Evolutionary conservation across 2,113 vertebrate genomes (phyloP), one percentile per base, ranked within the genome.

Genomic region (Theristicus caerulescens): DNA sequence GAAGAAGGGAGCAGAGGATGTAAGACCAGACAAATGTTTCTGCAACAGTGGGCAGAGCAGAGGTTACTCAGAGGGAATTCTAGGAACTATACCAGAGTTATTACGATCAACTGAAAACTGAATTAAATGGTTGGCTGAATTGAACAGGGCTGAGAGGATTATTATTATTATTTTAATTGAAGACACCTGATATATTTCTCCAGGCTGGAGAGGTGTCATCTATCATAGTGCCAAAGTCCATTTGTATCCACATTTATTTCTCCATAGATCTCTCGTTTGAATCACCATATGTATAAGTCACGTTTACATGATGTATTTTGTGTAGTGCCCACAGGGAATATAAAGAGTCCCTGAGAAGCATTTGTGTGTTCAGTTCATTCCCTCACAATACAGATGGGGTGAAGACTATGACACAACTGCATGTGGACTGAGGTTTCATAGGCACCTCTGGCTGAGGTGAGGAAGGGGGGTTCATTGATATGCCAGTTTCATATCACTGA

Each of bases 131-230:
- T 69, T 96, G 59, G 44, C 51, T 91, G 55, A 88, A 86, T 8
- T 70, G 80, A 93, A 71, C 61, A 67, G 29, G 26, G 12, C 25
- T 93, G 65, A 86, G 42, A 90, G 6, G 66, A 80, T 70, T 74
- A 84, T 80, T 93, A 65, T 82, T 91, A 64, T 90, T 92, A 88
- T 93, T 89, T 95, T 97, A 92, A 96, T 95, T 96, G 91, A 96
- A 94, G 72, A 82, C 80, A 86, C 64, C 67, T 94, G 76, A 83
- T 96, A 74, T 58, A 91, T 84, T 92, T 95, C 51, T 66, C 55
- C 80, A 92, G 69, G 38, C 57, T 84, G n/a, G 18, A 74, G 42
- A 76, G 29, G 20, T 47, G 21, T 76, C 69, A 52, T 94, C 57
- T 61, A 87, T 89, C 74, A 93, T 57, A 67, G 44, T 91, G 86